Percentiles rank a stretch among this genome's conserved stretches.
These are phyloP conservation scores for Gallinago nigripennis DNA, from an alignment of 2,797 vertebrate genomes.

Conservation along the genomic window DNA sequence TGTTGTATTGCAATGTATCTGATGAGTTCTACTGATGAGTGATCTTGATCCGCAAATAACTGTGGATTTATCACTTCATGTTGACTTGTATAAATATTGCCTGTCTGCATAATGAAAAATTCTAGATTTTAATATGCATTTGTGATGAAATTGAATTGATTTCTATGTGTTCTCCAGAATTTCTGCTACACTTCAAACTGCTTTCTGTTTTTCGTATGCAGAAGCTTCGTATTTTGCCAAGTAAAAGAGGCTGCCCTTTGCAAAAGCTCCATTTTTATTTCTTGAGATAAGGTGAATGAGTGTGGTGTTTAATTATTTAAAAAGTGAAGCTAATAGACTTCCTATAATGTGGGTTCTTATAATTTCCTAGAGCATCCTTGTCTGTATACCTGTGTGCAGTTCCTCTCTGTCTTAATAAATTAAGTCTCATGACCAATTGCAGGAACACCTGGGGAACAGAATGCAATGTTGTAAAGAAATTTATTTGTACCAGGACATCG, in stretches of 20 bases:
- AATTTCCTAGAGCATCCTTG: conserved; percentile 20
- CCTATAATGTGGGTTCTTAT: background rate
- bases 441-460: background rate
- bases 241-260: background rate
- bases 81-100: conserved; percentile 7
- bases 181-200: background rate
- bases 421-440: background rate
- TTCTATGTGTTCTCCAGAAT: background rate
- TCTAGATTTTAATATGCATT: background rate
- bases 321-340: conserved; percentile 35
- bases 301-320: background rate
- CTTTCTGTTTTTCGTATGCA: background rate
- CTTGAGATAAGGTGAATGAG: background rate
- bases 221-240: background rate
- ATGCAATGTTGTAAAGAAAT: background rate
- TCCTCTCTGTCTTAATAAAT: background rate
- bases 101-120: background rate
- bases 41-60: background rate
- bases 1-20: background rate
- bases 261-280: background rate
- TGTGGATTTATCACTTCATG: background rate
- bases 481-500: background rate
- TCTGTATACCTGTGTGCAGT: background rate
- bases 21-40: background rate
- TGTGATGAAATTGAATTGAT: background rate